Conservation (phyloP, 2,888 invertebrate species). For the Subacronicta megacephala region DNA sequence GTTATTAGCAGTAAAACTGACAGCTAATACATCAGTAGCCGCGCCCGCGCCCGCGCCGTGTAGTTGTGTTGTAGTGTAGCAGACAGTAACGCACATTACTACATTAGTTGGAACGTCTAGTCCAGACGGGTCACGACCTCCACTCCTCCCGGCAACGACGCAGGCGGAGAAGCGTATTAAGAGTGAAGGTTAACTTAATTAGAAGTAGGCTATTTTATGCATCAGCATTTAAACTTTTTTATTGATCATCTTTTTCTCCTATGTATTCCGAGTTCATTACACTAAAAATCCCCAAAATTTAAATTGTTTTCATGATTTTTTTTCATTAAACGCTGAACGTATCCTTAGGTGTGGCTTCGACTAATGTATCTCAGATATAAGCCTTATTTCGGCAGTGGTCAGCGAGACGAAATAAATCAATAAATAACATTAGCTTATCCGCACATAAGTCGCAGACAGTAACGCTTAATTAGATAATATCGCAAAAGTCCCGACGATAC, state of each 20-base stretch:
- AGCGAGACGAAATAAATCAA: conserved; percentile 6
- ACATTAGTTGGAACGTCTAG: conserved; percentile 3
- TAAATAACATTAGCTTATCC: conserved; percentile 6
- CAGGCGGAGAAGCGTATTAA: neutral
- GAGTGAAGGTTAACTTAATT: too few species aligned
- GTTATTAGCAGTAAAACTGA: conserved; percentile 1
- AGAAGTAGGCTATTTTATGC: too few species aligned
- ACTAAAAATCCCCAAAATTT: too few species aligned
- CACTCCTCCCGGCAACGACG: neutral
- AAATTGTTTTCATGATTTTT: too few species aligned
- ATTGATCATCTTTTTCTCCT: too few species aligned
- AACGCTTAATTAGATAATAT: conserved; percentile 16
- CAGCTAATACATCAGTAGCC: neutral
- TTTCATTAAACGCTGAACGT: too few species aligned
- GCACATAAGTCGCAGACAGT: conserved; percentile 16
- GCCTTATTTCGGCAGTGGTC: neutral
- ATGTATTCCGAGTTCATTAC: too few species aligned
- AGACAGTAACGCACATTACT: conserved; percentile 4
- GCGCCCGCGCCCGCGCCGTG: neutral
- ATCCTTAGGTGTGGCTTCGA: too few species aligned
- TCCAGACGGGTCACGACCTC: conserved; percentile 27
- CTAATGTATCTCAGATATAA: too few species aligned
- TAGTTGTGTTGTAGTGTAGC: too few species aligned
- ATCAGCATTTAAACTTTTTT: too few species aligned
- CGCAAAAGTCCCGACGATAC: conserved; percentile 1